phyloP scores from a whole-genome alignment of 2,888 invertebrate genomes.

The Rhagophthalmus giganteus region DNA sequence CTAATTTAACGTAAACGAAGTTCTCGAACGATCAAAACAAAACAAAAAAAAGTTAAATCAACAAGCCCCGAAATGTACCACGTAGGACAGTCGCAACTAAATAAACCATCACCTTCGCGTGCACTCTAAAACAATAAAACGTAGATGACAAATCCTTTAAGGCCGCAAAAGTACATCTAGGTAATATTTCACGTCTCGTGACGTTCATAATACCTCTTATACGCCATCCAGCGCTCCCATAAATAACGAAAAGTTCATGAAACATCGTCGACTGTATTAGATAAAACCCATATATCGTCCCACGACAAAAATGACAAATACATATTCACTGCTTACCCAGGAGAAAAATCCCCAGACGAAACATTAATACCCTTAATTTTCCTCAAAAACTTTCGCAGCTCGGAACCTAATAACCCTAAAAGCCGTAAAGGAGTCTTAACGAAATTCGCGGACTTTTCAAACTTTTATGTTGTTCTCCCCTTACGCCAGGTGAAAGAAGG shows the following conservation, averaged over 20 bases:
- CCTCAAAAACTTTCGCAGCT: background rate
- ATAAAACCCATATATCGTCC: slow-evolving; percentile 4
- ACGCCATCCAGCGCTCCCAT: slow-evolving; percentile 14
- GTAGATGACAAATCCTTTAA: slow-evolving; percentile 19
- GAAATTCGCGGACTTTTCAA: background rate
- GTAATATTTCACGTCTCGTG: slow-evolving; percentile 17
- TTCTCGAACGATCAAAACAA: too few species aligned
- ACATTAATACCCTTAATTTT: slow-evolving; percentile 3
- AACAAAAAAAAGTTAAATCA: too few species aligned
- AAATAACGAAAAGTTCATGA: slow-evolving; percentile 23
- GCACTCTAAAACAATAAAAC: slow-evolving; percentile 19
- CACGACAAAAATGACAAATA: background rate
- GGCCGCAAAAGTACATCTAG: slow-evolving; percentile 13
- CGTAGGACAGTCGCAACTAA: background rate
- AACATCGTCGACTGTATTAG: slow-evolving; percentile 13
- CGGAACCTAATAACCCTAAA: background rate
- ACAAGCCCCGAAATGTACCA: too few species aligned
- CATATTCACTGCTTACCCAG: background rate
- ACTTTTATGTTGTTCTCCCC: background rate
- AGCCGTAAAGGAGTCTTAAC: slow-evolving; percentile 3
- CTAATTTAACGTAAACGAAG: too few species aligned
- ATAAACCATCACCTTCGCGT: background rate
- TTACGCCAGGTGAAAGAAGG: background rate
- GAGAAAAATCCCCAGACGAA: background rate
- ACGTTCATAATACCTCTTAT: slow-evolving; percentile 17